phyloP scores from a whole-genome alignment of 2,797 vertebrate genomes.

The Halcyon leucocephala region DNA sequence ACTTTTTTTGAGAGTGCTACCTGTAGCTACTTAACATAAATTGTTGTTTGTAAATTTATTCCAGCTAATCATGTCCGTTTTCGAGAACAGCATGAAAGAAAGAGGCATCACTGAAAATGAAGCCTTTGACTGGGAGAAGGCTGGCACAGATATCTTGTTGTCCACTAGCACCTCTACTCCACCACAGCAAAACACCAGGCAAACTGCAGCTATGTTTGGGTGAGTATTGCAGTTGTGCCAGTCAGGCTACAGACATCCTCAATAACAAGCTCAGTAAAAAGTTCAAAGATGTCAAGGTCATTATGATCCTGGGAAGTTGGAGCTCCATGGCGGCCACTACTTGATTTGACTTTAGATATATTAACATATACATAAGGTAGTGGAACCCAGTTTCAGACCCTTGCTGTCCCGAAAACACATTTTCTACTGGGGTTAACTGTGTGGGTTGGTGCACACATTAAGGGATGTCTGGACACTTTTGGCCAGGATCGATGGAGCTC shows the following conservation, averaged over 20 bases:
- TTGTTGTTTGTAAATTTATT: conserved; percentile 36
- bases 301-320: background rate
- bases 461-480: background rate
- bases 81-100: conserved; percentile 98
- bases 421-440: background rate
- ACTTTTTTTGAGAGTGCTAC: background rate
- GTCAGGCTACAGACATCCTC: background rate
- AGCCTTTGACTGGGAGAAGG: conserved; percentile 98
- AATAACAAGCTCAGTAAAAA: background rate
- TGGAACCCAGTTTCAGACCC: background rate
- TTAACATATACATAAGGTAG: background rate
- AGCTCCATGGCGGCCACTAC: background rate
- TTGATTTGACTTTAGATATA: background rate
- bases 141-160: conserved; percentile 88
- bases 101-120: conserved; percentile 96
- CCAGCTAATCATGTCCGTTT: conserved; percentile 98
- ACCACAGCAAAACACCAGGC: conserved; percentile 93
- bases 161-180: conserved; percentile 92
- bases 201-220: conserved; percentile 96
- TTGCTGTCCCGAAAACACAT: background rate
- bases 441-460: background rate
- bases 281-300: background rate
- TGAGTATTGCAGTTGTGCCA: conserved; percentile 68
- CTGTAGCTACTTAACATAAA: background rate
- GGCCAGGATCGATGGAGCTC: background rate